phyloP scores from a whole-genome alignment of 2,888 invertebrate species.

The Tuberolachnus salignus region DNA sequence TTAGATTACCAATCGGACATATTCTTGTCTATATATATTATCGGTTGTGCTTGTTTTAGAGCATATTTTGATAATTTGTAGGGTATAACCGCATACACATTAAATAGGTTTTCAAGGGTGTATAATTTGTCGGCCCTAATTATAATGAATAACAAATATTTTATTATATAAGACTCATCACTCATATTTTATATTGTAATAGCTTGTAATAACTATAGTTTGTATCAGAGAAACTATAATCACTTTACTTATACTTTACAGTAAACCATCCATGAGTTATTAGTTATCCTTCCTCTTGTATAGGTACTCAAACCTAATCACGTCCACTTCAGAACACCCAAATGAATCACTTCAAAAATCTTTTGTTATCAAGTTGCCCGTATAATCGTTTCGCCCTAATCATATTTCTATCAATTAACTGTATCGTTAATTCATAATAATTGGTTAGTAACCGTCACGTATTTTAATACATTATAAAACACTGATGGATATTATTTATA shows the following conservation, averaged over 20 bases:
- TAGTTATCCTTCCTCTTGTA: background rate
- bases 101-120: too few species aligned
- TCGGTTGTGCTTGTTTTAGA: too few species aligned
- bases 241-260: constrained; percentile 14
- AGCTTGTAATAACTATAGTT: background rate
- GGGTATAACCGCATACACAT: too few species aligned
- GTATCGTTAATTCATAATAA: background rate
- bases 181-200: too few species aligned
- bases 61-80: too few species aligned
- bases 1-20: too few species aligned
- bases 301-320: constrained; percentile 3
- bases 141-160: background rate
- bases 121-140: too few species aligned
- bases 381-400: background rate
- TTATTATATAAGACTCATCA: too few species aligned
- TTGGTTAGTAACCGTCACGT: too few species aligned
- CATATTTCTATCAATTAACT: constrained; percentile 23
- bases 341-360: constrained; percentile 40
- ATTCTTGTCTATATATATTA: too few species aligned
- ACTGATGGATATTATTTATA: too few species aligned
- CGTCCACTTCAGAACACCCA: constrained; percentile 26
- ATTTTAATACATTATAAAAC: too few species aligned
- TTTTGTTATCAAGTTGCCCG: constrained; percentile 33
- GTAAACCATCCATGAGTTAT: constrained; percentile 20
- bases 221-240: constrained; percentile 22